Percentiles rank a stretch among this genome's conserved stretches.
phyloP scores from a whole-genome alignment of 2,888 invertebrate species.

The Lochmaea capreae region DNA sequence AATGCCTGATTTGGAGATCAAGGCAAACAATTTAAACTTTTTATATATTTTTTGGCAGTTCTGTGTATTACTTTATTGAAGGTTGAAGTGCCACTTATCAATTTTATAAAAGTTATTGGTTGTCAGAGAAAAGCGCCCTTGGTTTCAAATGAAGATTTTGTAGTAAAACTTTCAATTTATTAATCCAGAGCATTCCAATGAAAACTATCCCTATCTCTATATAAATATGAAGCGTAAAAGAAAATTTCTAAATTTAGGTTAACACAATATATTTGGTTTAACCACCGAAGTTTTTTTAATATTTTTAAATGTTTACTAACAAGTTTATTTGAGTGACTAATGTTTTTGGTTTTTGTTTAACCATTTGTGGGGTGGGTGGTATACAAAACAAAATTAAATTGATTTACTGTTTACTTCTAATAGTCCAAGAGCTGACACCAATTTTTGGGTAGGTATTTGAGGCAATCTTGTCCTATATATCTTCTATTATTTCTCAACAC shows the following conservation, averaged over 20 bases:
- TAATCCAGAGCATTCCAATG: too few relatives aligned
- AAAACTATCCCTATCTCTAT: too few relatives aligned
- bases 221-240: too few relatives aligned
- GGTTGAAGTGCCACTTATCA: too few relatives aligned
- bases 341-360: not conserved
- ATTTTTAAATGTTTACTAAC: constrained; percentile 26
- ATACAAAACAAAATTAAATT: not conserved
- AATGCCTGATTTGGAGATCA: constrained; percentile 23
- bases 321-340: not conserved
- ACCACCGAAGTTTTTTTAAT: constrained; percentile 35
- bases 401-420: not conserved
- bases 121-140: too few relatives aligned
- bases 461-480: too few relatives aligned
- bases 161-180: too few relatives aligned
- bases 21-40: not conserved
- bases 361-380: not conserved
- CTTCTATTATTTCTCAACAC: too few relatives aligned
- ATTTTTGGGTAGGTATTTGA: too few relatives aligned
- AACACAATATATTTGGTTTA: constrained; percentile 42
- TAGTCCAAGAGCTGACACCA: too few relatives aligned
- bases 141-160: too few relatives aligned
- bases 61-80: not conserved
- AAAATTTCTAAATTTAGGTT: too few relatives aligned
- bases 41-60: not conserved
- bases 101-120: not conserved